A percentile compares a stretch with the other conserved stretches of the same genome.
Conservation (phyloP, 2,113 vertebrate genomes). For the Cnemophilus loriae region DNA sequence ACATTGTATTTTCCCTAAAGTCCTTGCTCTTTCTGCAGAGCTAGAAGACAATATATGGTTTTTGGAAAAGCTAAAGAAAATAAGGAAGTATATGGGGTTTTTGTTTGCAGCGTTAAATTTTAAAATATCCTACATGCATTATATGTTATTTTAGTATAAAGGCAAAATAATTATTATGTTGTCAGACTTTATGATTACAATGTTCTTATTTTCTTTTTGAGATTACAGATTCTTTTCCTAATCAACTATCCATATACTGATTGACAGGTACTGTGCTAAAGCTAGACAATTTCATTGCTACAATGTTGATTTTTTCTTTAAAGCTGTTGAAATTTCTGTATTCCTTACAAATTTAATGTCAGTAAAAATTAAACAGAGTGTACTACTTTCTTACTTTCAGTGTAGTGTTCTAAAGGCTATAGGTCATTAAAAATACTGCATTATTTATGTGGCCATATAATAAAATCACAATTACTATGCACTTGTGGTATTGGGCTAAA, state of each 20-base stretch:
- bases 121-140: conserved; percentile 49
- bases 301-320: not conserved
- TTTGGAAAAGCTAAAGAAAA: conserved; percentile 40
- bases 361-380: conserved; percentile 51
- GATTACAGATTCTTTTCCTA: conserved; percentile 26
- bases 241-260: not conserved
- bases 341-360: conserved; percentile 23
- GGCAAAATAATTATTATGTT: conserved; percentile 50
- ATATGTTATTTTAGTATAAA: conserved; percentile 47
- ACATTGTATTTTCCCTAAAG: not conserved
- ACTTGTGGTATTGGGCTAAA: not conserved
- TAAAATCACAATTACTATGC: conserved; percentile 56
- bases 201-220: conserved; percentile 41
- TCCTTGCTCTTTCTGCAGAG: not conserved
- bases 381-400: conserved; percentile 6
- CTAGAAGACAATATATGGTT: not conserved
- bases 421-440: conserved; percentile 60
- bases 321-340: conserved; percentile 10
- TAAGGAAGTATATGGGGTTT: not conserved
- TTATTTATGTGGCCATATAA: conserved; percentile 72
- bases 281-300: not conserved
- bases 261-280: not conserved
- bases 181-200: conserved; percentile 46
- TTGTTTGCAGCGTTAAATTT: conserved; percentile 40
- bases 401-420: conserved; percentile 20